phyloP scores from a whole-genome alignment of 2,888 invertebrate species.

The Agrochola macilenta region DNA sequence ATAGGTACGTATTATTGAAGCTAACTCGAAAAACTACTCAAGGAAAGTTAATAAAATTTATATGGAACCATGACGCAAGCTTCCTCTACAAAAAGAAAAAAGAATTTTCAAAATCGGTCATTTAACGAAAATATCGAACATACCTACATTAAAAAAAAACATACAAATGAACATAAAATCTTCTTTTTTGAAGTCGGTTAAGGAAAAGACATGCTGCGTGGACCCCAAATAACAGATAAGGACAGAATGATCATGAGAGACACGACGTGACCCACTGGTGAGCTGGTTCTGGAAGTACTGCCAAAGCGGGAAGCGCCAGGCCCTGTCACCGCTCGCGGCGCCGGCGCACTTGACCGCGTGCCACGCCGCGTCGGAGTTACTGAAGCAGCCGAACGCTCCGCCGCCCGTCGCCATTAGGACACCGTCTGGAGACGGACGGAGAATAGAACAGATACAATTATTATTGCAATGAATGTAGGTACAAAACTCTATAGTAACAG shows the following conservation, averaged over 20 bases:
- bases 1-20: no score
- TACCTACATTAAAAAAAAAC: no score
- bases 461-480: background rate
- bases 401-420: conserved; percentile 92
- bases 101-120: no score
- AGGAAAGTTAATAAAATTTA: no score
- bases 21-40: no score
- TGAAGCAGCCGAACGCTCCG: conserved; percentile 93
- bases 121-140: no score
- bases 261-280: conserved; percentile 75
- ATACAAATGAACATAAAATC: no score
- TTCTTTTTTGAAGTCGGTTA: no score
- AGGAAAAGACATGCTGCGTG: background rate
- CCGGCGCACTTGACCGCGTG: conserved; percentile 92
- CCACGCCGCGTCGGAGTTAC: conserved; percentile 92
- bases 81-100: no score
- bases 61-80: no score
- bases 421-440: conserved; percentile 84
- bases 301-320: conserved; percentile 96
- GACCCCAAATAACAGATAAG: background rate
- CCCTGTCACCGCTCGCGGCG: conserved; percentile 93
- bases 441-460: background rate
- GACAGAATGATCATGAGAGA: background rate
- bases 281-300: conserved; percentile 92
- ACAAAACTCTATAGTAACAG: no score